These are phyloP conservation scores for Sparidentex hasta DNA, from an alignment of 2,797 vertebrate species.

Conservation along the genomic window DNA sequence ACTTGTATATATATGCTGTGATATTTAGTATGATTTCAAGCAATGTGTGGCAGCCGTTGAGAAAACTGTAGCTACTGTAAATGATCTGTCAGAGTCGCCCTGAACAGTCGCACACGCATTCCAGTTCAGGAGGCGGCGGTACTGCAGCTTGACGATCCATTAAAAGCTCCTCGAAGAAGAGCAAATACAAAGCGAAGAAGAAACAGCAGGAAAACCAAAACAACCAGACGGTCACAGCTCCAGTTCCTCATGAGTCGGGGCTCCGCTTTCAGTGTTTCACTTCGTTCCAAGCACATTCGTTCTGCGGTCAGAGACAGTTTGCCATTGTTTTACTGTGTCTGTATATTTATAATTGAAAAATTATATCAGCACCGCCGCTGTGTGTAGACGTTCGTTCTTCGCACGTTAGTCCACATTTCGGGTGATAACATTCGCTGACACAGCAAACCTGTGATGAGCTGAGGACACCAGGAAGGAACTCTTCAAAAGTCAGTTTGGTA, in stretches of 20 bases:
- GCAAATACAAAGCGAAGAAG: not conserved
- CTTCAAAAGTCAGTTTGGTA: constrained; percentile 5
- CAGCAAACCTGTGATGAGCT: constrained; percentile 23
- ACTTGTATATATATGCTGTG: no score
- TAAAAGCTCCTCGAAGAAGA: not conserved
- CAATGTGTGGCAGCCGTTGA: no score
- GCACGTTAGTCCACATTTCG: not conserved
- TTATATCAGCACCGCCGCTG: not conserved
- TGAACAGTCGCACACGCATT: no score
- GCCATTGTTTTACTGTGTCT: not conserved
- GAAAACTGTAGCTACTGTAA: no score
- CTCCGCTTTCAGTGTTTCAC: not conserved
- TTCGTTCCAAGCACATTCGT: not conserved
- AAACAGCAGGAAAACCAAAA: not conserved
- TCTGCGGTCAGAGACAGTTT: no score
- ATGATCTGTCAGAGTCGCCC: no score
- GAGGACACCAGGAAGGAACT: constrained; percentile 4
- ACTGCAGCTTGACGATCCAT: not conserved
- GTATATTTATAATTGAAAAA: not conserved
- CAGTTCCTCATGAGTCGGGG: no score
- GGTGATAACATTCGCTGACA: constrained; percentile 21
- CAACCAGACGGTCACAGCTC: no score
- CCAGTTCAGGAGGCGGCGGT: not conserved
- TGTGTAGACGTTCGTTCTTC: not conserved
- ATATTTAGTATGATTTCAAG: no score